Percentiles rank a stretch among this genome's conserved stretches.
phyloP scores from a whole-genome alignment of 1,140 invertebrate species.

The Drosophila sproati region DNA sequence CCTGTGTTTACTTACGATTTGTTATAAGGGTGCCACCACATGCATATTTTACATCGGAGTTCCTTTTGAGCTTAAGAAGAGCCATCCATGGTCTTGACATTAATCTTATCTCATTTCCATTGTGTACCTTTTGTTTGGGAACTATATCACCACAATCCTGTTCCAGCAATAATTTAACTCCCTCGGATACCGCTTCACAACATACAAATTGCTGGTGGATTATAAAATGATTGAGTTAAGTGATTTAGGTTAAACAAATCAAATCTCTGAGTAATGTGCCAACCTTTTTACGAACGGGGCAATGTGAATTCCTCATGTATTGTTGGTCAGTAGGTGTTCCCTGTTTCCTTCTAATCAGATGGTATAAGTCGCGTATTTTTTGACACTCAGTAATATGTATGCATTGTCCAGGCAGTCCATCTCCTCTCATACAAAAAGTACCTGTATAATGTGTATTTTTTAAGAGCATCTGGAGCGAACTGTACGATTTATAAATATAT shows the following conservation, averaged over 20 bases:
- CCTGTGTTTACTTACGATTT: conserved; percentile 9
- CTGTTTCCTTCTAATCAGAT: too few species aligned
- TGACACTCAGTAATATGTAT: background rate
- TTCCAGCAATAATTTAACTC: background rate
- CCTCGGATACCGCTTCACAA: conserved; percentile 4
- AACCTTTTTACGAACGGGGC: background rate
- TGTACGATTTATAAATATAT: background rate
- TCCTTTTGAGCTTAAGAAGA: background rate
- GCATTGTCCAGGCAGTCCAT: conserved; percentile 14
- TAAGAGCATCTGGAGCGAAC: too few species aligned
- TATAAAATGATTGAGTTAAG: background rate
- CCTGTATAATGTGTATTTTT: background rate
- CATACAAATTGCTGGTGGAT: conserved; percentile 1
- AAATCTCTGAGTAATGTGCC: background rate
- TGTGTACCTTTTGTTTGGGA: background rate
- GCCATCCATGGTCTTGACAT: conserved; percentile 41
- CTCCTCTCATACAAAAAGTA: background rate
- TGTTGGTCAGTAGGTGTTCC: background rate
- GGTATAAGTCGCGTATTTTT: background rate
- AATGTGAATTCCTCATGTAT: background rate
- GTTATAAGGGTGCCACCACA: conserved; percentile 32
- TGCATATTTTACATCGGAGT: background rate
- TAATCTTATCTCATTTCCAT: background rate
- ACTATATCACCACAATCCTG: conserved; percentile 5
- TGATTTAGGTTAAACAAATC: background rate